These are phyloP conservation scores for Agrilus planipennis DNA, from an alignment of 1,140 invertebrate species.

Conservation along the genomic window DNA sequence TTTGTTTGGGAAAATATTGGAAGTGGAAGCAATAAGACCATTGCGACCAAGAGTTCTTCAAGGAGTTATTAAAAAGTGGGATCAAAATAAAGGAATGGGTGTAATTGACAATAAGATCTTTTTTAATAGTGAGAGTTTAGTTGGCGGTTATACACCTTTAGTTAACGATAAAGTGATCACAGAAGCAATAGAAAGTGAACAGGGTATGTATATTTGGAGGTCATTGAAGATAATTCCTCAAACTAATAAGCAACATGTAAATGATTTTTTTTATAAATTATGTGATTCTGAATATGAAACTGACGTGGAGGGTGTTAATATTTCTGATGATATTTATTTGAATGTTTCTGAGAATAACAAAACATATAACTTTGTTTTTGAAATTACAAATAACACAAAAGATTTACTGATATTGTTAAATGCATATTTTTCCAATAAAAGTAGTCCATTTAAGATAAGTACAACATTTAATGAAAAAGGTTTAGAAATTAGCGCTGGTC, in stretches of 20 bases:
- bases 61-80: constrained; percentile 42
- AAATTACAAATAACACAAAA: constrained; percentile 16
- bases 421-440: constrained; percentile 13
- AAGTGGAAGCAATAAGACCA: constrained; percentile 42
- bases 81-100: constrained; percentile 34
- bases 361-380: constrained; percentile 26
- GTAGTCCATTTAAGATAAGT: constrained; percentile 32
- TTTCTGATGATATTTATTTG: constrained; percentile 33
- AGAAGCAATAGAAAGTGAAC: constrained; percentile 55
- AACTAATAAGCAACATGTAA: background rate
- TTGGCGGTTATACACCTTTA: constrained; percentile 39
- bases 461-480: constrained; percentile 22
- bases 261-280: background rate
- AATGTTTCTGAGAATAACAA: constrained; percentile 31
- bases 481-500: constrained; percentile 26
- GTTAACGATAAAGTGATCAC: constrained; percentile 44
- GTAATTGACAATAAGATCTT: constrained; percentile 40
- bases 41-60: constrained; percentile 39
- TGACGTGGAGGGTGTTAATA: constrained; percentile 27
- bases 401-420: constrained; percentile 17
- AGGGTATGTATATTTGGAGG: constrained; percentile 45
- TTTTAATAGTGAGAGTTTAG: constrained; percentile 41
- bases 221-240: constrained; percentile 41
- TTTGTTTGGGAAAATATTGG: constrained; percentile 41
- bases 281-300: constrained; percentile 4